Conservation (phyloP, 2,113 vertebrate genomes). For the Pao palembangensis region DNA sequence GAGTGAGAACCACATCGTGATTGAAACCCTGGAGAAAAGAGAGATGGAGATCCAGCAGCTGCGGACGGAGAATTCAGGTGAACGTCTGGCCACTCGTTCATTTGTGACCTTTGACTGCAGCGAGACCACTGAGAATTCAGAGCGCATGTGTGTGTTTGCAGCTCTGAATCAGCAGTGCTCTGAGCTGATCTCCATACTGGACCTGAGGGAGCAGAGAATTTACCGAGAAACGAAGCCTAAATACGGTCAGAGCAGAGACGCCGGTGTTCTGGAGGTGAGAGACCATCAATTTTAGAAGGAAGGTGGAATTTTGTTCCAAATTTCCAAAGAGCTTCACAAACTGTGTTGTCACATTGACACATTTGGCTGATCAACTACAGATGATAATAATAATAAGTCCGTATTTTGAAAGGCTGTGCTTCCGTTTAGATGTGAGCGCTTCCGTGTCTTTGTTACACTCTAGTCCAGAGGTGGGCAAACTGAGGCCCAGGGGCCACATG, state of each 20-base stretch:
- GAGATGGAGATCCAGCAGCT: conserved; percentile 78
- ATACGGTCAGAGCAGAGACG: conserved; percentile 63
- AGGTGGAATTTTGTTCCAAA: too few species aligned
- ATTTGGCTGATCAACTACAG: too few species aligned
- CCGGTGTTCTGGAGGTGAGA: conserved; percentile 80
- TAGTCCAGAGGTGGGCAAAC: too few species aligned
- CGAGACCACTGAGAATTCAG: neutral
- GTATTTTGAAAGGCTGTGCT: too few species aligned
- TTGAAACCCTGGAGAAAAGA: conserved; percentile 77
- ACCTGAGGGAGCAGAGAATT: conserved; percentile 76
- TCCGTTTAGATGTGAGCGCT: too few species aligned
- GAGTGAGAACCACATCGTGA: conserved; percentile 82
- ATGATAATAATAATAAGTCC: too few species aligned
- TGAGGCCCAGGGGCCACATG: too few species aligned
- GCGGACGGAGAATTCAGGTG: conserved; percentile 83
- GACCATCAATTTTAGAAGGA: neutral
- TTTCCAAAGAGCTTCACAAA: too few species aligned
- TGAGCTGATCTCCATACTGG: conserved; percentile 83
- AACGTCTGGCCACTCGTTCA: conserved; percentile 25
- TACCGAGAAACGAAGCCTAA: conserved; percentile 69
- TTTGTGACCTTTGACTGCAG: neutral
- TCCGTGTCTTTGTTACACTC: too few species aligned
- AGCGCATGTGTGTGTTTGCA: conserved; percentile 45
- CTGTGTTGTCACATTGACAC: too few species aligned
- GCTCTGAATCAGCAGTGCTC: conserved; percentile 79